Evolutionary conservation across 1,140 invertebrate species (phyloP), one percentile per base, ranked within the genome.

Genomic region (Chrysoperla carnea): DNA sequence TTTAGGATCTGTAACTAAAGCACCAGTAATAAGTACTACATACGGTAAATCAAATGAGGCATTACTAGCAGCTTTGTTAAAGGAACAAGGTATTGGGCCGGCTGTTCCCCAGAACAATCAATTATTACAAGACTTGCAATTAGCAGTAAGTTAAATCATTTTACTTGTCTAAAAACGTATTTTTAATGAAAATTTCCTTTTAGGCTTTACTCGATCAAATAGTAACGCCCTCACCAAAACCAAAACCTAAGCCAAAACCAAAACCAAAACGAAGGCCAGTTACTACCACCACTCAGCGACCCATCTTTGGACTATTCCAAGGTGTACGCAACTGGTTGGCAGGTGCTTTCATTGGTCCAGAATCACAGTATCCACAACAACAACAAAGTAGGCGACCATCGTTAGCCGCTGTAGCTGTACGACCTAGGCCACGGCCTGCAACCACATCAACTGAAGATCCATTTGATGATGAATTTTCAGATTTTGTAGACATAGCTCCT

Each of bases 81-180:
- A 78, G 55, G 68, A 75, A 51, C 69, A 75, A 55, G 75, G 75
- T 12, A 75, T 79, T 50, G 73, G 71, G 48, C 75, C 77, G 2
- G 64, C 69, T 5, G 76, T 73, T 35, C 73, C 75, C 46, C 67
- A 68, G 59, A 60, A 49, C 56, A 70, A 59, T 37, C 47, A 52
- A 2, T 47, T 64, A 39, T 60, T 49, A 36, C 65, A 73, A 48
- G 69, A 73, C 61, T 57, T 76, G 39, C 65, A 66, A 55, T 58
- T 67, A 43, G 64, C 67, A 49, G 75, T 77, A 61, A 70, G 68
- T 69, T 50, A 45, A 42, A 35, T 42, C 3, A 33, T 4, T 33
- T 9, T 33, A 2, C 31, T 11, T 37, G 31, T 4, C 8, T 33
- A 33, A 11, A 33, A 4, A 33, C 31, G n/a, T n/a, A n/a, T n/a